Evolutionary conservation across 2,113 vertebrate species (phyloP).

Genomic region (mouse (Mus musculus)): GRCm39 chr5:34321501-34322000

Average conservation of each 20-base stretch:
- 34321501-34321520: constrained; percentile 3
- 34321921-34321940: background rate
- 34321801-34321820: background rate
- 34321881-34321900: background rate
- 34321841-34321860: background rate
- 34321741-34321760: constrained; percentile 28
- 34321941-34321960: background rate
- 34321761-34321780: background rate
- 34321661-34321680: constrained; percentile 39
- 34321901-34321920: background rate
- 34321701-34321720: constrained; percentile 2
- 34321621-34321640: constrained; percentile 21
- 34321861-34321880: constrained; percentile 8
- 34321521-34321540: constrained; percentile 42
- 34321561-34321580: constrained; percentile 47
- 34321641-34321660: background rate
- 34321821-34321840: constrained; percentile 27
- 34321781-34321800: constrained; percentile 21
- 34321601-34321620: background rate
- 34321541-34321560: background rate
- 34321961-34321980: background rate
- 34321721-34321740: constrained; percentile 7
- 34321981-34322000: background rate
- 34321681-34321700: constrained; percentile 5
- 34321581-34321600: background rate